Evolutionary conservation across 2,113 vertebrate species (phyloP).

Genomic region (Speoplatyrhinus poulsoni): DNA sequence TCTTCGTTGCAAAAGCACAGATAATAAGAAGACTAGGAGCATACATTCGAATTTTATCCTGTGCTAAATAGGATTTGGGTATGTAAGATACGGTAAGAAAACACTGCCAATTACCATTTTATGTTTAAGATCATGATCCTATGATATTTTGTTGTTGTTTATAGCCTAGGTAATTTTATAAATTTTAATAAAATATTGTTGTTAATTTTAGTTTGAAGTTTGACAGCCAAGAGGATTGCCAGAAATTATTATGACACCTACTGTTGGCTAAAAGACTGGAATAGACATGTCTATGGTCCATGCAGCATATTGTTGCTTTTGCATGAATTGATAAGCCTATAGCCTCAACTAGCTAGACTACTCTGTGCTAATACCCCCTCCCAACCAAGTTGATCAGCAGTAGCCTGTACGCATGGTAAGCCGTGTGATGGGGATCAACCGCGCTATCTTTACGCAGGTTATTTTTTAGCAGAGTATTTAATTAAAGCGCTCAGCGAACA

Average conservation of each 20-base stretch:
- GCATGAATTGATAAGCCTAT: conserved; percentile 10
- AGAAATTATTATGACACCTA: conserved; percentile 48
- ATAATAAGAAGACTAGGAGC: conserved; percentile 55
- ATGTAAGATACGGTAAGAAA: conserved; percentile 51
- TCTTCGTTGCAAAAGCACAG: conserved; percentile 6
- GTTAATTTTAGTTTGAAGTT: conserved; percentile 49
- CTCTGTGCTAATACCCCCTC: no score
- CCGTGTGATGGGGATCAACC: conserved; percentile 1
- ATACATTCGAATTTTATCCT: conserved; percentile 65
- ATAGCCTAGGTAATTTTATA: conserved; percentile 30
- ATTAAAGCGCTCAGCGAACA: conserved; percentile 38
- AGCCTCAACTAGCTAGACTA: no score
- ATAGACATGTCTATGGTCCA: conserved; percentile 36
- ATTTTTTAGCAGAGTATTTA: conserved; percentile 14
- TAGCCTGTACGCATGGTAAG: no score
- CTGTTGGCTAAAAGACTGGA: conserved; percentile 40
- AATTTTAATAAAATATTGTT: conserved; percentile 50
- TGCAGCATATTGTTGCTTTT: conserved; percentile 22
- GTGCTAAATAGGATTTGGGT: conserved; percentile 59
- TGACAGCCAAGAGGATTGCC: conserved; percentile 34
- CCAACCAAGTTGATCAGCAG: no score
- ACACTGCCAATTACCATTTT: conserved; percentile 24
- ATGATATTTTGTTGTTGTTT: conserved; percentile 38
- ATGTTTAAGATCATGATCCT: background rate
- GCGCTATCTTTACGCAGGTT: background rate